A percentile compares a stretch with the other conserved stretches of the same genome.
phyloP scores from a whole-genome alignment of 2,797 vertebrate species.

The Sus cebifrons region DNA sequence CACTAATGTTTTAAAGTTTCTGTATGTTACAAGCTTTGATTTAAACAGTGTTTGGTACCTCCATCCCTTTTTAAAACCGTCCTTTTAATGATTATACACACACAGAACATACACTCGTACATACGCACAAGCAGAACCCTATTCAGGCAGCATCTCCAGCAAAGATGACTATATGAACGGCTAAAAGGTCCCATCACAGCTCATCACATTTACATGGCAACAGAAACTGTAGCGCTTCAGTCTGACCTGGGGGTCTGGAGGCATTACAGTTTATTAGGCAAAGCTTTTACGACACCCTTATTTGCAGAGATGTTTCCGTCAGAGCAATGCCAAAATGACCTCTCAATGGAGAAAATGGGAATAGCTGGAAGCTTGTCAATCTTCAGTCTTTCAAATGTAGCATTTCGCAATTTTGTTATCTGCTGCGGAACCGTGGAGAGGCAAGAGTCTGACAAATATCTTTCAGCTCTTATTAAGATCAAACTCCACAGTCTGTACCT shows the following conservation, averaged over 20 bases:
- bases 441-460: conserved; percentile 73
- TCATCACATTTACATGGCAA: conserved; percentile 59
- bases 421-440: conserved; percentile 70
- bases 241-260: conserved; percentile 64
- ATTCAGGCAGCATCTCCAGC: conserved; percentile 27
- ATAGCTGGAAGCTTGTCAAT: conserved; percentile 76
- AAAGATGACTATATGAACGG: conserved; percentile 62
- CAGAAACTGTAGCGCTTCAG: conserved; percentile 44
- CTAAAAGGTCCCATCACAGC: conserved; percentile 28
- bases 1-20: conserved; percentile 59
- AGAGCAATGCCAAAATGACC: conserved; percentile 59
- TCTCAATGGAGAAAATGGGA: conserved; percentile 71
- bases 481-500: conserved; percentile 78
- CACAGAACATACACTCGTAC: neutral
- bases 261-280: conserved; percentile 76
- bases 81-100: conserved; percentile 33
- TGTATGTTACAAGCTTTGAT: conserved; percentile 26
- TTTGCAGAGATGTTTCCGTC: conserved; percentile 75
- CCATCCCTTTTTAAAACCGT: neutral
- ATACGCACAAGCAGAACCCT: neutral
- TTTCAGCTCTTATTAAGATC: conserved; percentile 85
- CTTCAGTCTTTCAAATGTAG: conserved; percentile 72
- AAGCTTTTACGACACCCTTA: conserved; percentile 71
- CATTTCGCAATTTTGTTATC: conserved; percentile 80
- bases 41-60: neutral